Conservation (phyloP, 2,113 vertebrate species). For the zebrafish (Danio rerio) region GRCz12tu NC_133193.1:17671001-17671500, state of each 20-base stretch:
- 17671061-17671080: constrained; percentile 21
- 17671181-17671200: neutral
- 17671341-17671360: neutral
- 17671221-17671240: neutral
- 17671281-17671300: neutral
- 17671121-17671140: constrained; percentile 14
- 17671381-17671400: neutral
- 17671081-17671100: constrained; percentile 5
- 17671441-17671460: constrained; percentile 59
- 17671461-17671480: constrained; percentile 63
- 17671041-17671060: constrained; percentile 39
- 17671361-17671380: neutral
- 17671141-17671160: constrained; percentile 13
- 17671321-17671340: neutral
- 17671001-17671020: constrained; percentile 61
- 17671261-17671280: neutral
- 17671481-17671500: constrained; percentile 70
- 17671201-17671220: neutral
- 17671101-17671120: constrained; percentile 18
- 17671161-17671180: neutral
- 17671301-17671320: neutral
- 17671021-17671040: constrained; percentile 65
- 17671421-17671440: neutral
- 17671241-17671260: constrained; percentile 9
- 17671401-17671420: constrained; percentile 29